These are phyloP conservation scores for Cinara cedri DNA, from an alignment of 2,888 invertebrate genomes.

Conservation along the genomic window DNA sequence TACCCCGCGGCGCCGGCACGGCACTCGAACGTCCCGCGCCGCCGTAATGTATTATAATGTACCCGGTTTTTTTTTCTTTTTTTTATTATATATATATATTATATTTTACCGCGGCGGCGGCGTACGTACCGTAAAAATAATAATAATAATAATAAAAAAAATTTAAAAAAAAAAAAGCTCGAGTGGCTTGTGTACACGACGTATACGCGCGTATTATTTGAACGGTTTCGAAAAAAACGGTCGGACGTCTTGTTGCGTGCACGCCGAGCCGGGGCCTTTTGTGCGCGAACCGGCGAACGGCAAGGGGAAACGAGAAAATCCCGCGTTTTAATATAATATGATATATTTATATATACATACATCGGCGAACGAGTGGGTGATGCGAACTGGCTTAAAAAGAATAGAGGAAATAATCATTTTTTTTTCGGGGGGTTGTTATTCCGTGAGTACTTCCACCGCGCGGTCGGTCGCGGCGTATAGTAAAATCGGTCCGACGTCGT, in stretches of 20 bases:
- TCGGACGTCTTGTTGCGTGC: constrained; percentile 49
- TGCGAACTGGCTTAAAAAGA: too few species aligned
- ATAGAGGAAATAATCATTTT: too few species aligned
- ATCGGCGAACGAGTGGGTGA: too few species aligned
- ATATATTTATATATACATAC: neutral
- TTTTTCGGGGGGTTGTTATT: too few species aligned
- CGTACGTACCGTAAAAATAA: neutral
- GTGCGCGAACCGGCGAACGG: neutral
- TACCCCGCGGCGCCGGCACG: neutral
- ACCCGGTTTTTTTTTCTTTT: too few species aligned
- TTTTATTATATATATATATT: too few species aligned
- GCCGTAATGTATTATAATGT: neutral
- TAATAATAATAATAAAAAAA: constrained; percentile 48
- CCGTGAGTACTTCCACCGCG: neutral
- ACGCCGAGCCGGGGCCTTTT: neutral
- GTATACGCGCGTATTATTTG: constrained; percentile 25
- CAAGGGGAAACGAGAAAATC: constrained; percentile 20
- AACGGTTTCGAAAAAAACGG: constrained; percentile 44
- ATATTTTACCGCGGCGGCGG: neutral
- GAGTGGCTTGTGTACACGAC: constrained; percentile 35
- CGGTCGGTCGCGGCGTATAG: constrained; percentile 8
- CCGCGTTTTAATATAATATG: neutral
- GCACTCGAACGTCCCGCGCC: constrained; percentile 6
- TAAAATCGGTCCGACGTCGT: too few species aligned
- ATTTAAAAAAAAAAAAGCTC: constrained; percentile 53